Base-by-base conservation (phyloP, 1,140 invertebrate species). In the Aphaenogaster rudis region DNA sequence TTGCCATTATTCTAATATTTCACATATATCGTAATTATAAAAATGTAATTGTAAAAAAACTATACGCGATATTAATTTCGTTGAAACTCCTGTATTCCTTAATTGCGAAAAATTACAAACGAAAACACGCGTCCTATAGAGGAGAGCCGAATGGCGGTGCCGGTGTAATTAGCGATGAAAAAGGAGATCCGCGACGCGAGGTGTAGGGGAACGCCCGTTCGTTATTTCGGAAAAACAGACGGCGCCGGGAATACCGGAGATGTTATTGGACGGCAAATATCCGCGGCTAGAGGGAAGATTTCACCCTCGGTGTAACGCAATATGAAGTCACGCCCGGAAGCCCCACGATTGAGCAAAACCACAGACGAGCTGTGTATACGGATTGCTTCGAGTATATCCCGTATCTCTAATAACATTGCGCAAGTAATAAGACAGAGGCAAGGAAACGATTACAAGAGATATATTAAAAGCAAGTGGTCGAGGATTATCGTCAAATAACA, bases 331-430 rank as follows among this genome's bases (percentile, higher is more conserved):
- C 15, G 66, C 21, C 33, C 61, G 54, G 85, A 89, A 89, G 85
- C 88, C 88, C 80, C 86, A 87, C 63, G 77, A 87, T 86, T 72
- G 71, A 71, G 71, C 61, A 50, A 72, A 89, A 89, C 78, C 88
- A 54, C 88, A 61, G 59, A 89, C 48, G 63, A 76, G 33, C 9
- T 21, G 52, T 42, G 84, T 61, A 78, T 79, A 76, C 69, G 69
- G 42, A 76, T 72, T 54, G 80, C 45, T 61, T 61, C 67, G 54
- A 61, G 54, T 74, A 61, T 74, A 82, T 74, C 80, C 42, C 17
- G 67, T 74, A 57, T 63, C 54, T 84, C 42, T 61, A 84, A 61
- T 48, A 61, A 84, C 33, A 74, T 84, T 28, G 69, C 61, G 17
- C 28, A 17, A 36, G 42, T 15, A 57, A 33, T 80, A 69, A 54